Base-by-base conservation (phyloP, 2,888 invertebrate genomes). In the Nephrocerus scutellatus region DNA sequence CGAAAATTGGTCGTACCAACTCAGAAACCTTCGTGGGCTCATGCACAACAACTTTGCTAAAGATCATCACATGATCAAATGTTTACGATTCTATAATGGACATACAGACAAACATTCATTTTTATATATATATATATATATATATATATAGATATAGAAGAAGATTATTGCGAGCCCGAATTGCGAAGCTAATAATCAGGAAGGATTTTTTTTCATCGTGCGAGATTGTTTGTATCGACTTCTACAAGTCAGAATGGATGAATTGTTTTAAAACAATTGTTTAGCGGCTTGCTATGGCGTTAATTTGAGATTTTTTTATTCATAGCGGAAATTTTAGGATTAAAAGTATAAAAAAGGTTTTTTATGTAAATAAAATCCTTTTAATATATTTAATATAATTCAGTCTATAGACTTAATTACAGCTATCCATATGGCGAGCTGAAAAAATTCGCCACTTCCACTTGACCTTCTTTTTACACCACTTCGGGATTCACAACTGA, bases 221-320 rank as follows among this genome's bases (percentile, higher is more conserved):
- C 24, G 22, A 20, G 32, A 33, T 33, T 16, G 31, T 12, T 23
- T n/a, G 15, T 12, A 21, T 41, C 34, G 38, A 46, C 44, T 35
- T 20, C 46, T 50, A 49, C 52, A 47, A 54, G 47, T 54, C 48
- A 48, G 55, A 52, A 48, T 38, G 46, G n/a, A 46, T 36, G 25
- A 43, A 43, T 23, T 19, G 28, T 21, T 33, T 25, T 37, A 49
- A 35, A 16, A 22, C n/a, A n/a, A n/a, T n/a, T n/a, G n/a, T n/a
- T n/a, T n/a, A n/a, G 44, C 45, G 47, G 49, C 39, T 44, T 50
- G 50, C 47, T 48, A 51, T 51, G 49, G 49, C 51, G 34, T 37
- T n/a, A 7, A 8, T 22, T 7, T 22, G 7, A 22, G 8, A 7
- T 22, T 10, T 22, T 10, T 22, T 22, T 8, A 7, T 22, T 10